These are phyloP conservation scores for Lasioglossum baleicum DNA, from an alignment of 1,140 invertebrate species.

Conservation along the genomic window DNA sequence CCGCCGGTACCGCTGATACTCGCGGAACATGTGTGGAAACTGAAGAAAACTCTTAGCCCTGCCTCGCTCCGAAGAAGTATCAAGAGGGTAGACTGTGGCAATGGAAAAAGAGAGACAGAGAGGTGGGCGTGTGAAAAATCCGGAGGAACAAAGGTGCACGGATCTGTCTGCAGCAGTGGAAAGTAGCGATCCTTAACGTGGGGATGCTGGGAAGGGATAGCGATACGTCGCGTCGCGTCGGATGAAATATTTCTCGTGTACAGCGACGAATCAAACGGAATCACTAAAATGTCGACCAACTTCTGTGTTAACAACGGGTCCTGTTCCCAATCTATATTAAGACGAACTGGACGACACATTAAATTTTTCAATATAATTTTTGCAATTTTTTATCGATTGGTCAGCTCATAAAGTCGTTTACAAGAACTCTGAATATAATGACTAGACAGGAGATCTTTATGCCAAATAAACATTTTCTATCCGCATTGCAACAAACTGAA, in stretches of 20 bases:
- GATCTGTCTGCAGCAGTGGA: conserved; percentile 35
- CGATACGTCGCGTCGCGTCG: conserved; percentile 10
- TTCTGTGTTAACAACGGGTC: too few species aligned
- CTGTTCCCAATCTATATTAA: too few species aligned
- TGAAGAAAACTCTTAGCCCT: conserved; percentile 61
- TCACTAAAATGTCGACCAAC: too few species aligned
- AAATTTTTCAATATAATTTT: too few species aligned
- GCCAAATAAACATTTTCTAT: too few species aligned
- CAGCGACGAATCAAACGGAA: background rate
- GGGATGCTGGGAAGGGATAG: conserved; percentile 39
- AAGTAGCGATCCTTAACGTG: conserved; percentile 55
- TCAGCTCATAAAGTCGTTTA: too few species aligned
- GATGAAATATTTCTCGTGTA: conserved; percentile 53
- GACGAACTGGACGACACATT: too few species aligned
- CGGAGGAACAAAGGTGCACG: conserved; percentile 66
- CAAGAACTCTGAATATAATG: too few species aligned
- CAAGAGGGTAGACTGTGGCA: conserved; percentile 38
- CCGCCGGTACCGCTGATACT: conserved; percentile 67
- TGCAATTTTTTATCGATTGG: too few species aligned
- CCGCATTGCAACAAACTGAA: too few species aligned
- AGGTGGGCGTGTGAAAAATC: conserved; percentile 69
- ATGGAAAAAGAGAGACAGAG: conserved; percentile 23
- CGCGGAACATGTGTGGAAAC: conserved; percentile 70
- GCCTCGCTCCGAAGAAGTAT: conserved; percentile 37
- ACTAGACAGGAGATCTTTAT: too few species aligned